Percentiles rank a stretch among this genome's conserved stretches.
phyloP scores from a whole-genome alignment of 1,140 invertebrate species.

The Plutomurus gul region DNA sequence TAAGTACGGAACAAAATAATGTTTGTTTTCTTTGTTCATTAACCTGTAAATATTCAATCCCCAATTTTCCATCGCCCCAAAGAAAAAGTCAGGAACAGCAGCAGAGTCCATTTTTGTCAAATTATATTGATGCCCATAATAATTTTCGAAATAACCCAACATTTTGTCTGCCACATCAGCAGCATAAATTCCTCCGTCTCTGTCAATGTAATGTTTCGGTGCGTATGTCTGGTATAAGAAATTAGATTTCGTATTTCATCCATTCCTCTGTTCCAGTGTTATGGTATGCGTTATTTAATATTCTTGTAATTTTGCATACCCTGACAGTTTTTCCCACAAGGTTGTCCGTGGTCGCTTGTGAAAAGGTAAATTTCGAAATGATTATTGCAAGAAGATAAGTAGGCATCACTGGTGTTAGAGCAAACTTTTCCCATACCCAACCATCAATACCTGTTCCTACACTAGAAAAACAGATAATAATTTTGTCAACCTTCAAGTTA shows the following conservation, averaged over 20 bases:
- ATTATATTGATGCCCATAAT: slow-evolving; percentile 72
- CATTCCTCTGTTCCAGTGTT: not conserved
- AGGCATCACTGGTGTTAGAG: slow-evolving; percentile 26
- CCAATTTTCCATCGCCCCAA: slow-evolving; percentile 44
- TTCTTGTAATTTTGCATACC: not conserved
- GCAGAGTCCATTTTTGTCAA: slow-evolving; percentile 56
- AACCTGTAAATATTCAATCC: slow-evolving; percentile 46
- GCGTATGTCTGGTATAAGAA: slow-evolving; percentile 68
- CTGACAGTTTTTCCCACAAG: slow-evolving; percentile 24
- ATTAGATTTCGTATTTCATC: not conserved
- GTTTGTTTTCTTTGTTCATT: no score
- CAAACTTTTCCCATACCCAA: slow-evolving; percentile 35
- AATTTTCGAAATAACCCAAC: slow-evolving; percentile 79
- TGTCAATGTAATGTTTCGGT: slow-evolving; percentile 75
- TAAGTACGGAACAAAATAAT: no score
- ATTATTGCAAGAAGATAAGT: slow-evolving; percentile 42
- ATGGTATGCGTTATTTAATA: not conserved
- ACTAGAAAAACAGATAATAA: not conserved
- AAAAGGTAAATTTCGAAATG: slow-evolving; percentile 28
- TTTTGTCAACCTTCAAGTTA: no score
- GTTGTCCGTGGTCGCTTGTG: not conserved
- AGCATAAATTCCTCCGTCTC: slow-evolving; percentile 65
- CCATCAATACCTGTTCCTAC: not conserved
- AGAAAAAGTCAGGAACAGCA: slow-evolving; percentile 39
- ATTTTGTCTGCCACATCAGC: slow-evolving; percentile 64